A percentile compares a stretch with the other conserved stretches of the same genome.
Conservation (phyloP, 2,797 vertebrate genomes). For the Ibycter americanus region DNA sequence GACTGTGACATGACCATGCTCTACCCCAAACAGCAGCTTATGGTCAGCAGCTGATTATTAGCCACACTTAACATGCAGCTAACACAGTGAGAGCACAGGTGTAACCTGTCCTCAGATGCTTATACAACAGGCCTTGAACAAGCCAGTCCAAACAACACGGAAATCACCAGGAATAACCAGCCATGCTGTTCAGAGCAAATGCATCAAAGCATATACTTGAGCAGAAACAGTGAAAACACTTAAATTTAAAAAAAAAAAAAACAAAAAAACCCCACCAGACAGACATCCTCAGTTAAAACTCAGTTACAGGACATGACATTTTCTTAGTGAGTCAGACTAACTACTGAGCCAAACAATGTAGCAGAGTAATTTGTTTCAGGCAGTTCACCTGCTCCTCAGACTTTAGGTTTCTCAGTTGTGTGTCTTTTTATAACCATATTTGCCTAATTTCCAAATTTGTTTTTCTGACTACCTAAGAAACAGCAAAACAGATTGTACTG, state of each 20-base stretch:
- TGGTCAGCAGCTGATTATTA: background rate
- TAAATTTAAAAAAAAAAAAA: background rate
- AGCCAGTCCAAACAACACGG: background rate
- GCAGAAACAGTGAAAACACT: background rate
- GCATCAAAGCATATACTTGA: background rate
- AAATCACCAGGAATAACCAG: background rate
- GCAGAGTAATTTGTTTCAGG: slow-evolving; percentile 1
- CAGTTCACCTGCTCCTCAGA: slow-evolving; percentile 42
- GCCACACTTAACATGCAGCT: accelerated
- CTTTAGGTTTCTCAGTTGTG: background rate
- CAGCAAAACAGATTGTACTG: background rate
- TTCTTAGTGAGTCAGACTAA: background rate
- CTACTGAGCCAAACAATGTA: background rate
- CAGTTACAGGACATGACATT: background rate
- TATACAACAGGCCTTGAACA: accelerated
- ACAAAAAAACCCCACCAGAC: background rate
- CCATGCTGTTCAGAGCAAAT: background rate
- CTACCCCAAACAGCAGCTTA: background rate
- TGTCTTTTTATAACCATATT: slow-evolving; percentile 3
- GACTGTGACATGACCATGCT: accelerated
- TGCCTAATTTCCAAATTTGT: slow-evolving; percentile 17
- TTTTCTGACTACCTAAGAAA: slow-evolving; percentile 38
- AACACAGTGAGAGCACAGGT: background rate
- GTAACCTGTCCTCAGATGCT: accelerated
- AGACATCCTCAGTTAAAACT: background rate